phyloP scores from a whole-genome alignment of 2,113 vertebrate genomes.

The Laterallus jamaicensis region DNA sequence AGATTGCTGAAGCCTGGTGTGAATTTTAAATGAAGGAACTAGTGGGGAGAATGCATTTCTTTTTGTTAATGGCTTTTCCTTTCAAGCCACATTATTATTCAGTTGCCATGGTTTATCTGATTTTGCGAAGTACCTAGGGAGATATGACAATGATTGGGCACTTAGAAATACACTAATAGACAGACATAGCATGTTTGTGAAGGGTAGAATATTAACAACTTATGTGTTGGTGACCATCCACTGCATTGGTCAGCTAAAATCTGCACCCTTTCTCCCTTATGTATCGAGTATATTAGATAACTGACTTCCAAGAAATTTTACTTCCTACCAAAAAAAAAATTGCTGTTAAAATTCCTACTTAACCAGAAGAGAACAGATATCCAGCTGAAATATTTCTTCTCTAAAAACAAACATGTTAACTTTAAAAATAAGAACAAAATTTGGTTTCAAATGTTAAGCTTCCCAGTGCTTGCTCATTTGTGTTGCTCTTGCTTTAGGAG shows the following conservation, averaged over 20 bases:
- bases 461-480: neutral
- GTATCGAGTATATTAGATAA: neutral
- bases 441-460: neutral
- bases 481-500: neutral
- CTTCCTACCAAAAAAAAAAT: neutral
- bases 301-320: neutral
- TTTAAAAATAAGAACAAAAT: neutral
- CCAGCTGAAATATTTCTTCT: neutral
- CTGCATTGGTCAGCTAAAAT: neutral
- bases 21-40: conserved; percentile 54
- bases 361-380: neutral
- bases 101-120: conserved; percentile 66
- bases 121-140: conserved; percentile 51
- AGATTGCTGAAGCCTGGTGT: conserved; percentile 31
- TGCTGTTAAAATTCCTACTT: neutral
- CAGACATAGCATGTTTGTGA: neutral
- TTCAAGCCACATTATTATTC: conserved; percentile 62
- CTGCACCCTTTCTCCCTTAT: neutral
- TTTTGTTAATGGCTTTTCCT: conserved; percentile 64
- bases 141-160: conserved; percentile 19
- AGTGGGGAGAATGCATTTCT: conserved; percentile 37
- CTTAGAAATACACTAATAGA: conserved; percentile 29
- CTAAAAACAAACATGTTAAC: neutral
- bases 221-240: neutral
- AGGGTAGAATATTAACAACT: conserved; percentile 19